Conservation (phyloP, 2,797 vertebrate genomes). For the Pseudopleuronectes americanus region DNA sequence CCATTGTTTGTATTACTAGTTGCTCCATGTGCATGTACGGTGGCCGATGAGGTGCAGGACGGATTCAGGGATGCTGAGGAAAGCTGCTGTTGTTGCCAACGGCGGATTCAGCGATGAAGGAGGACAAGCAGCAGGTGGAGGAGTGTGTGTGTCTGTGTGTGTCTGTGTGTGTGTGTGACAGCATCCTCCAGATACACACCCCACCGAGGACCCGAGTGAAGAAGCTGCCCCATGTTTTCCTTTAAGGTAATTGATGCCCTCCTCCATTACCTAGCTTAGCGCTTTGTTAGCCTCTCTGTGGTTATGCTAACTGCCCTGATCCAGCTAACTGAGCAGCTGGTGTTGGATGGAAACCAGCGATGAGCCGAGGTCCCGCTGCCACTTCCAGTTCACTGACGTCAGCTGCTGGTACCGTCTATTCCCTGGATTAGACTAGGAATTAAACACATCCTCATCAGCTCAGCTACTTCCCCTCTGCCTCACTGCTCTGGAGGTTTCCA, state of each 20-base stretch:
- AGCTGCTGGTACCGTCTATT: background rate
- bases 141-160: background rate
- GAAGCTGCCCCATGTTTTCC: conserved; percentile 22
- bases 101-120: conserved; percentile 10
- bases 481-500: background rate
- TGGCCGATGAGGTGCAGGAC: background rate
- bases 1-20: no score
- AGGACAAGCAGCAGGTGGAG: conserved; percentile 30
- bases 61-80: conserved; percentile 46
- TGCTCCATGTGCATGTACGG: background rate
- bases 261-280: background rate
- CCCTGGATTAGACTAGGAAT: no score
- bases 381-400: background rate
- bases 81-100: conserved; percentile 17
- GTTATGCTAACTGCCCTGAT: conserved; percentile 32
- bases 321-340: conserved; percentile 21
- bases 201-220: conserved; percentile 20
- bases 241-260: conserved; percentile 44
- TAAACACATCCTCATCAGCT: no score
- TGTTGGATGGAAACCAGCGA: background rate
- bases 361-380: background rate
- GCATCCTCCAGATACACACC: background rate
- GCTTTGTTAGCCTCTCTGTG: conserved; percentile 15
- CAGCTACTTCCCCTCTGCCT: no score
- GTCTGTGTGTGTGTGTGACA: background rate